Evolutionary conservation across 2,888 invertebrate species (phyloP), one percentile per base, ranked within the genome.

Genomic region (Eupithecia vulgata): DNA sequence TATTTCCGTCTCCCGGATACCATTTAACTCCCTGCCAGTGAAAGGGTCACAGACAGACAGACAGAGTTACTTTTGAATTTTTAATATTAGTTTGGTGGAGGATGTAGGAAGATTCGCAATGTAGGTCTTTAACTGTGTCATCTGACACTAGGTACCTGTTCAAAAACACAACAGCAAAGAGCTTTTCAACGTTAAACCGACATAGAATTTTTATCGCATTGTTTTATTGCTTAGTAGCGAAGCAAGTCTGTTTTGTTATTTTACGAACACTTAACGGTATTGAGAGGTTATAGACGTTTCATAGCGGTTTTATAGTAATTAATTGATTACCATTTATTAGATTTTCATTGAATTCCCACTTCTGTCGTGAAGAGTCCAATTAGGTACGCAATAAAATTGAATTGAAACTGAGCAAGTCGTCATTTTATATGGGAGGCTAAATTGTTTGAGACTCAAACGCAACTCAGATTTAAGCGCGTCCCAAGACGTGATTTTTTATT

Each of bases 231-330:
- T 17, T 61, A 17, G 61, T 17, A 30, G 15, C 30, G 17, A 61
- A 61, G 34, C 61, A 61, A 30, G 61, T 61, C 17, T 61, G 30
- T 34, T 34, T 61, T 61, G 61, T 61, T 35, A 34, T 35, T 61
- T 57, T 21, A 57, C 57, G 61, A 34, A 61, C 61, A 61, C 34
- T 61, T 34, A 35, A 15, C 61, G 34, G 34, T 61, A 61, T 61
- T 61, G 61, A 61, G 21, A 61, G 48, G 34, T 35, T 61, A 17
- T 61, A 61, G 34, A 61, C 61, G 52, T 52, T 61, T 61, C 34
- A 59, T 59, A 30, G 59, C 5, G 25, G 59, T 59, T 30, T 30
- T 59, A 34, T 34, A 61, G 34, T 34, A 34, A 30, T 34, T 34
- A 61, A 61, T 61, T 21, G 61, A 61, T 61, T 34, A 25, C 57